phyloP scores from a whole-genome alignment of 1,140 invertebrate species.

The Chrysomallon squamiferum region DNA sequence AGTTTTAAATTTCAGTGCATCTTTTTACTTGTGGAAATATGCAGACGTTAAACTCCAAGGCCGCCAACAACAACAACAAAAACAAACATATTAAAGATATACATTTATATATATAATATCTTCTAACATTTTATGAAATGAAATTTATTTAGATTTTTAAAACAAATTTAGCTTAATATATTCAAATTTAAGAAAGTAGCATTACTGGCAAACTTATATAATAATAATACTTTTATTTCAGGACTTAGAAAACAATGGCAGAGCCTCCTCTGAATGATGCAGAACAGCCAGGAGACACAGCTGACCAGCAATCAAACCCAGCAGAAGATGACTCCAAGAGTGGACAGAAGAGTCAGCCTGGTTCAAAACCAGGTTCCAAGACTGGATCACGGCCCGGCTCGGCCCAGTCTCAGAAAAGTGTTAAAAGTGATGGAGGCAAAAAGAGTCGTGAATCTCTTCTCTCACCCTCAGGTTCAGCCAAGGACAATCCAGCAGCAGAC shows the following conservation, averaged over 20 bases:
- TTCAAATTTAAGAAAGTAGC: too few species aligned
- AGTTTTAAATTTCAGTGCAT: too few species aligned
- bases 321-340: slow-evolving; percentile 42
- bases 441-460: slow-evolving; percentile 19
- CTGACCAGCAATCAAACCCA: slow-evolving; percentile 20
- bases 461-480: slow-evolving; percentile 36
- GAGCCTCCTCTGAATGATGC: slow-evolving; percentile 25
- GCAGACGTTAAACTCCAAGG: too few species aligned
- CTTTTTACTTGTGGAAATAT: too few species aligned
- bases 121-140: too few species aligned
- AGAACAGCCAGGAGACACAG: slow-evolving; percentile 8
- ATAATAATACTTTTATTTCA: too few species aligned
- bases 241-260: slow-evolving; percentile 11
- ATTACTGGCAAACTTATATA: too few species aligned
- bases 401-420: slow-evolving; percentile 44
- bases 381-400: slow-evolving; percentile 40
- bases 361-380: slow-evolving; percentile 42
- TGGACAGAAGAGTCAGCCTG: slow-evolving; percentile 32
- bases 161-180: too few species aligned
- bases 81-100: too few species aligned
- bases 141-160: too few species aligned
- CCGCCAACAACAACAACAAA: too few species aligned
- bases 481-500: slow-evolving; percentile 58
- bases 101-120: too few species aligned
- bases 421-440: slow-evolving; percentile 32